Percentiles rank a stretch among this genome's conserved stretches.
Evolutionary conservation across 2,113 vertebrate genomes (phyloP).

Genomic region (Heterotis niloticus): DNA sequence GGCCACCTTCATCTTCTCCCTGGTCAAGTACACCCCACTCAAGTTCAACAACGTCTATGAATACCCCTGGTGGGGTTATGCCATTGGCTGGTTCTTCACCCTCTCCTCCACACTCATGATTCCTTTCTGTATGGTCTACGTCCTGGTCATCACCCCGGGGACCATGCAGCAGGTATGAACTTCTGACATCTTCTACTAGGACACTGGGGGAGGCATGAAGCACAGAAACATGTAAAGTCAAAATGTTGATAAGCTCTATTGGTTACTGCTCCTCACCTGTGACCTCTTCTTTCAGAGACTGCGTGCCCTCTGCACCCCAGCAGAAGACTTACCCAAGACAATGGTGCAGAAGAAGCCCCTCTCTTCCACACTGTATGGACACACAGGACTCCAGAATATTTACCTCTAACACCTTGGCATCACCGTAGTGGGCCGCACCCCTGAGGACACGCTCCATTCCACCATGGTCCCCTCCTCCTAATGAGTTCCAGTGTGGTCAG

Average conservation of each 20-base stretch:
- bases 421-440: too few species aligned
- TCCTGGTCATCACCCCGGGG: constrained; percentile 55
- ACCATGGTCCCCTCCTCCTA: background rate
- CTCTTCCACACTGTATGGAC: constrained; percentile 17
- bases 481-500: background rate
- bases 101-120: constrained; percentile 71
- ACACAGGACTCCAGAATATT: constrained; percentile 1
- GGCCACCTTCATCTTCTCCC: constrained; percentile 66
- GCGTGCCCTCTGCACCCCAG: constrained; percentile 55
- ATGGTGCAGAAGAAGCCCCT: constrained; percentile 42
- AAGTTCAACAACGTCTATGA: constrained; percentile 66
- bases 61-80: constrained; percentile 72
- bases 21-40: constrained; percentile 67
- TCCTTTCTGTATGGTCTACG: constrained; percentile 64
- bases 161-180: constrained; percentile 54
- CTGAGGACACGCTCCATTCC: background rate
- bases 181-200: too few species aligned
- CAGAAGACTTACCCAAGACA: constrained; percentile 48
- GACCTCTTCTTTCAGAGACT: constrained; percentile 51
- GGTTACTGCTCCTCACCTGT: background rate
- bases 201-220: background rate
- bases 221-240: background rate
- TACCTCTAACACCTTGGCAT: constrained; percentile 9
- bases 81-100: constrained; percentile 69
- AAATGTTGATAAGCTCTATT: too few species aligned